These are phyloP conservation scores for Chirona hameri DNA, from an alignment of 2,888 invertebrate species.

Conservation along the genomic window DNA sequence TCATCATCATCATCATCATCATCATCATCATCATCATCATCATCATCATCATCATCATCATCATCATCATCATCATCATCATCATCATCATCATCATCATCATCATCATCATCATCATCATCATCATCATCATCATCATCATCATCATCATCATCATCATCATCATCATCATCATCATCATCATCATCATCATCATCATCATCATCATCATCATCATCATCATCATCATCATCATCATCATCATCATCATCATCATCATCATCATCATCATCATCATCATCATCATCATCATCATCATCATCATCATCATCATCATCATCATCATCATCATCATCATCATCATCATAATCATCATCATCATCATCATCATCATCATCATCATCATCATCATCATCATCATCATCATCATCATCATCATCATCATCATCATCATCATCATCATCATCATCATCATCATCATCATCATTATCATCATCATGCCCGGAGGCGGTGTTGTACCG, in stretches of 20 bases:
- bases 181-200: conserved; percentile 22
- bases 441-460: conserved; percentile 22
- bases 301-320: neutral
- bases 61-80: conserved; percentile 26
- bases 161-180: conserved; percentile 22
- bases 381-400: conserved; percentile 11
- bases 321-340: no score
- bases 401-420: conserved; percentile 22
- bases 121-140: conserved; percentile 22
- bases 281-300: conserved; percentile 11
- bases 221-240: conserved; percentile 22
- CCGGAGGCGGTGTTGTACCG: no score
- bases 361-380: conserved; percentile 22
- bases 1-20: no score
- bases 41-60: conserved; percentile 29
- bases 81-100: conserved; percentile 22
- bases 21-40: conserved; percentile 27
- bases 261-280: conserved; percentile 22
- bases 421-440: conserved; percentile 22
- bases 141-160: conserved; percentile 22
- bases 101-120: conserved; percentile 22
- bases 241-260: conserved; percentile 22
- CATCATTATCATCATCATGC: conserved; percentile 22
- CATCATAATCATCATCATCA: no score
- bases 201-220: conserved; percentile 22